A percentile compares a stretch with the other conserved stretches of the same genome.
Evolutionary conservation across 64 coral and sea anemone genomes (phyloP).

Genomic region (Hydrozoanthus tunicans): DNA sequence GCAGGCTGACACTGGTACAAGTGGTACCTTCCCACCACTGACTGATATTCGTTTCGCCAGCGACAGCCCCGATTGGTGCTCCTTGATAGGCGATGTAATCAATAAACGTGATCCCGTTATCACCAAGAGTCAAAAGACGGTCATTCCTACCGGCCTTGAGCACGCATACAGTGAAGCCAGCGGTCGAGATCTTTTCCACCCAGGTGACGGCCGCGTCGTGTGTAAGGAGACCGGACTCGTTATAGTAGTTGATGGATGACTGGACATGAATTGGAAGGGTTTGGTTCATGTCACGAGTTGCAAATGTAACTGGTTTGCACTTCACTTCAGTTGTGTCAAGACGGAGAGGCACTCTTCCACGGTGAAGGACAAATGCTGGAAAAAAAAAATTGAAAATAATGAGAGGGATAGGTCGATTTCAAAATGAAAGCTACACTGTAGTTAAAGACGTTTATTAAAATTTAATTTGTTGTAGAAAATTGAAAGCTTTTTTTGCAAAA

Average conservation of each 20-base stretch:
- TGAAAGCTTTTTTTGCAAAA: too few species aligned
- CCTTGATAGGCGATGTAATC: conserved; percentile 87
- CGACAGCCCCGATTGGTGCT: conserved; percentile 51
- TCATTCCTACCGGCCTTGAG: conserved; percentile 78
- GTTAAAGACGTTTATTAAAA: too few species aligned
- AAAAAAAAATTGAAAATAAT: neutral
- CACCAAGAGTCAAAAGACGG: conserved; percentile 39
- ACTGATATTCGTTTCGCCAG: conserved; percentile 51
- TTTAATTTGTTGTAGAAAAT: too few species aligned
- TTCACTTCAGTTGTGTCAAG: conserved; percentile 75
- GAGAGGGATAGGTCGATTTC: too few species aligned
- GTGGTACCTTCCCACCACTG: conserved; percentile 90
- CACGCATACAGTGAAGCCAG: conserved; percentile 68
- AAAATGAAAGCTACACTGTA: too few species aligned
- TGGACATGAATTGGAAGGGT: conserved; percentile 58
- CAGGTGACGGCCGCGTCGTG: conserved; percentile 87
- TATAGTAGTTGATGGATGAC: conserved; percentile 77
- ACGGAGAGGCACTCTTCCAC: conserved; percentile 62
- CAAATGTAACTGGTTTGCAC: conserved; percentile 51
- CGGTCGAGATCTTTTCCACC: conserved; percentile 67
- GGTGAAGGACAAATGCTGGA: conserved; percentile 63
- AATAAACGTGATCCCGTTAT: conserved; percentile 75
- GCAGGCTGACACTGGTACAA: conserved; percentile 54
- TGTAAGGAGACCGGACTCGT: conserved; percentile 23
- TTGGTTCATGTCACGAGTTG: neutral